Conservation (phyloP, 1,140 invertebrate species). For the Bombus fervidus region DNA sequence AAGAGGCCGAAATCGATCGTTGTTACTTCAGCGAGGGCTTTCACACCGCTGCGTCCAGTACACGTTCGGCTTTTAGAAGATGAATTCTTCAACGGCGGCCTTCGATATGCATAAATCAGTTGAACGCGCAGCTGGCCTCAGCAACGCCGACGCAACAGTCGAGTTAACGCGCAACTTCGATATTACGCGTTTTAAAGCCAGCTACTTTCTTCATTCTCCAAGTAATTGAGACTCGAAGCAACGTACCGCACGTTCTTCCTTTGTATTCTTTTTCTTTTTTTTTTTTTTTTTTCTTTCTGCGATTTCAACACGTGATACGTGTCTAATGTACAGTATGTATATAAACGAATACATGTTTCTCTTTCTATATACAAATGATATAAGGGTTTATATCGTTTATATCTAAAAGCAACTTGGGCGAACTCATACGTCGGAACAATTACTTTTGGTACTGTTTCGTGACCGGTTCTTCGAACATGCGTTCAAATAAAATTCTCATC, state of each 20-base stretch:
- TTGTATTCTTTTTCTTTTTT: neutral
- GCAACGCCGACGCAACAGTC: neutral
- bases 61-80: neutral
- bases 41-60: neutral
- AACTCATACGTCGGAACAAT: constrained; percentile 61
- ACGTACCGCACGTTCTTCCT: neutral
- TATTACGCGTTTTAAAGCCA: constrained; percentile 5
- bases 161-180: constrained; percentile 21
- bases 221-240: constrained; percentile 30
- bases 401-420: constrained; percentile 39
- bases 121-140: constrained; percentile 39
- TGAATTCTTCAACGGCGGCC: constrained; percentile 31
- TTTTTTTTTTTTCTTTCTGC: neutral
- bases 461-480: constrained; percentile 65
- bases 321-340: constrained; percentile 17
- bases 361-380: constrained; percentile 39
- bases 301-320: neutral
- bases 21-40: neutral
- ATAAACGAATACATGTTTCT: constrained; percentile 38
- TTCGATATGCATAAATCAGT: constrained; percentile 41
- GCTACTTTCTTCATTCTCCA: constrained; percentile 5
- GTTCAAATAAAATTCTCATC: neutral
- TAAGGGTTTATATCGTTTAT: constrained; percentile 34
- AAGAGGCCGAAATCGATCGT: neutral
- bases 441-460: constrained; percentile 71